These are phyloP conservation scores for Phthorimaea operculella DNA, from an alignment of 1,140 invertebrate species.

Conservation along the genomic window DNA sequence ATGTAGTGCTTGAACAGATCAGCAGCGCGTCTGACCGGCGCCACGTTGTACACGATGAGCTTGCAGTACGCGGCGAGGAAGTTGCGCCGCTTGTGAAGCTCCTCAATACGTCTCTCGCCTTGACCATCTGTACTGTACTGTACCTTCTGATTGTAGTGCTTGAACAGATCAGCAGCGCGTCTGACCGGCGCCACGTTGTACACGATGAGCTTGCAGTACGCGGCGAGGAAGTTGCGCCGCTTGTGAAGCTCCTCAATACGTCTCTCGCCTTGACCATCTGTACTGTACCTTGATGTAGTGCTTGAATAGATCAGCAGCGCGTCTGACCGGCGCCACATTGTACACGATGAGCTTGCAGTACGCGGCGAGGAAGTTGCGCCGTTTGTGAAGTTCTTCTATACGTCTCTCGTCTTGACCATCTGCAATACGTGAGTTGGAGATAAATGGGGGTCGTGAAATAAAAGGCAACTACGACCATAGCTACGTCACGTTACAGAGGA, in stretches of 20 bases:
- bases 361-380: constrained; percentile 93
- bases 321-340: constrained; percentile 93
- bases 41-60: constrained; percentile 96
- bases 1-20: constrained; percentile 98
- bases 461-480: neutral
- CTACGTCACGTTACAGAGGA: neutral
- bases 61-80: constrained; percentile 98
- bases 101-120: constrained; percentile 96
- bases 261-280: constrained; percentile 91
- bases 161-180: constrained; percentile 93
- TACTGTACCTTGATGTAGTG: constrained; percentile 95
- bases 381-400: constrained; percentile 96
- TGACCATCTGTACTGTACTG: constrained; percentile 79
- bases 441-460: neutral
- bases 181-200: constrained; percentile 96
- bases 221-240: constrained; percentile 93
- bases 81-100: constrained; percentile 94
- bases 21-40: constrained; percentile 90
- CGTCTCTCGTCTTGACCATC: constrained; percentile 91
- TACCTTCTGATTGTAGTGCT: constrained; percentile 97
- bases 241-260: constrained; percentile 96
- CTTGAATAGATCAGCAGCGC: constrained; percentile 95
- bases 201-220: constrained; percentile 97
- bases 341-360: constrained; percentile 99
- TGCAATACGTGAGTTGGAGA: constrained; percentile 31